Evolutionary conservation across 2,797 vertebrate genomes (phyloP), one percentile per base, ranked within the genome.

Genomic region (Gastrophryne carolinensis): DNA sequence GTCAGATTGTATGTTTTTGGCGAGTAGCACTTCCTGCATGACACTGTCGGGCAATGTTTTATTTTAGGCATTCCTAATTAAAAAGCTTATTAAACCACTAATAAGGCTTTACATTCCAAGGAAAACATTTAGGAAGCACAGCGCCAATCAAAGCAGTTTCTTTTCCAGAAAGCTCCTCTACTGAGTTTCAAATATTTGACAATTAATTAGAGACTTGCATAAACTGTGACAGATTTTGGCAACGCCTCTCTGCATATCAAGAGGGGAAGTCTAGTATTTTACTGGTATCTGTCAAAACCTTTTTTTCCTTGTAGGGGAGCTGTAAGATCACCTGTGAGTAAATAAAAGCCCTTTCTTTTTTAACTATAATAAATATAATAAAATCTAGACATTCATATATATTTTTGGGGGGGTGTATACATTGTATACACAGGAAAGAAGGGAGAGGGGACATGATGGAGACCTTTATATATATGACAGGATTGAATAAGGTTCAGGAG

Each of bases 1-100:
- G 70, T 63, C 60, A 39, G 21, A n/a, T 17, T 52, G n/a, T 12
- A 13, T 30, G 26, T 23, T 15, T 37, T 54, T n/a, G 44, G 24
- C 24, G 26, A 1, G 10, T 26, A 54, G 30, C 23, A 53, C 52
- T 21, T 29, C 41, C 30, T 37, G 19, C 30, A 23, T 60, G 54
- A 57, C 15, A 35, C 13, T n/a, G 30, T 29, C 64, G 34, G n/a
- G 32, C 30, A 53, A 35, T n/a, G 53, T 21, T 54, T 54, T 35
- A 64, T 64, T 73, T 63, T 47, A 53, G 56, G 47, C 30, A 50
- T 61, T 52, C 26, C 47, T 53, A 4, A 12, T 73, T 53, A 63
- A 41, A 63, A 64, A 53, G 32, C 29, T 73, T 41, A 63, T 73
- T 53, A 64, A 37, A 29, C 32, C 58, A 17, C 37, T 57, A 70